Base-by-base conservation (phyloP, 2,113 vertebrate genomes). In the Chionomys nivalis region DNA sequence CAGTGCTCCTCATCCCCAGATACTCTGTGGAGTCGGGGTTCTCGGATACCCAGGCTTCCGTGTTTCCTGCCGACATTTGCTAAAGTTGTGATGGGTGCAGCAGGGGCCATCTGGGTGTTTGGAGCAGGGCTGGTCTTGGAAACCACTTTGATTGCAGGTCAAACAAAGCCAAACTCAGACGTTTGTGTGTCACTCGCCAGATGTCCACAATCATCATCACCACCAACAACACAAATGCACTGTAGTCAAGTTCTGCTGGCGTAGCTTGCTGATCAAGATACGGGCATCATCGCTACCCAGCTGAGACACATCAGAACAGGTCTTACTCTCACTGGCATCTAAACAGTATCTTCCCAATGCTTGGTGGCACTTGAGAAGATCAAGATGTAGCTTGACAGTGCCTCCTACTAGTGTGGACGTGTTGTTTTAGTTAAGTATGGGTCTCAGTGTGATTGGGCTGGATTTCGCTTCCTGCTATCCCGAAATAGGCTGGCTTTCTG, bases 391-490 rank as follows among this genome's bases (percentile, higher is more conserved):
- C 87, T 55, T 33, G 7, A n/a, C 4, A n/a, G 36, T 13, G 28
- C 93, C 90, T 94, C 96, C 95, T 47, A 24, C 70, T 70, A n/a
- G 14, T 17, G 55, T 76, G 88, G 58, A 70, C 95, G 75, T 89
- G 94, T 77, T 28, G 23, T 83, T 93, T 98, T 94, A 94, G 55
- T 66, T 52, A 85, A 68, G 86, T 90, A 88, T 95, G 90, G 96
- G 85, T 44, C 96, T 94, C 70, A 91, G 96, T 93, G 78, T 26
- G 87, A 73, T 21, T 52, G 75, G 93, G 88, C 96, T 75, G 89
- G 94, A 97, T 66, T 94, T 78, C 95, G 90, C 97, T 96, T 93
- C 47, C 97, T 97, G 93, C 97, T 98, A 97, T 96, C 91, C 97
- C 92, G 88, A 93, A 97, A 98, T 96, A 95, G 95, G 83, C 96